Conservation (phyloP, 2,113 vertebrate species). For the Erythrolamprus reginae region DNA sequence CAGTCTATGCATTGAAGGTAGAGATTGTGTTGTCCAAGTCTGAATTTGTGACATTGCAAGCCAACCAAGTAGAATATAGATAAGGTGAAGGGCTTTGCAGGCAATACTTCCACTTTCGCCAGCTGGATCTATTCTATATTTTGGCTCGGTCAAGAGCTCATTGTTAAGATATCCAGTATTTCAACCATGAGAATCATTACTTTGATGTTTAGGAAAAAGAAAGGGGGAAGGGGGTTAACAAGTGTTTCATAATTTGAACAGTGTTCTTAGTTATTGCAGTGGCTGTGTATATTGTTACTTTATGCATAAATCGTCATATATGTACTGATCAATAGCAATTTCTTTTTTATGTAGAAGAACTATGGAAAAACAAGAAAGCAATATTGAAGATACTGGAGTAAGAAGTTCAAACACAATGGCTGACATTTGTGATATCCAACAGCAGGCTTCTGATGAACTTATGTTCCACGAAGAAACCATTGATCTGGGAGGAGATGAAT, state of each 20-base stretch:
- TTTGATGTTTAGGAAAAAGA: background rate
- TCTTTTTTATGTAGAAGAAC: constrained; percentile 36
- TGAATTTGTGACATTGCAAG: no score
- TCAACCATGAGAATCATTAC: background rate
- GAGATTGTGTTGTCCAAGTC: background rate
- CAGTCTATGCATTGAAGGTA: background rate
- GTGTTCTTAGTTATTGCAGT: background rate
- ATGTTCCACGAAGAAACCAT: constrained; percentile 86
- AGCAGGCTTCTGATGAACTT: constrained; percentile 52
- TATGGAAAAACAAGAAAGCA: constrained; percentile 72
- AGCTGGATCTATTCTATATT: background rate
- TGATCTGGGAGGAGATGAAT: constrained; percentile 81
- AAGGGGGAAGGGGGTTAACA: background rate
- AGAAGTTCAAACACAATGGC: background rate
- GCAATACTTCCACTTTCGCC: background rate
- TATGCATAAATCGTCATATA: fast-evolving
- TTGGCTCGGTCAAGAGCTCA: background rate
- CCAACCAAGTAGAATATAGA: background rate
- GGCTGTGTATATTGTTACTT: fast-evolving
- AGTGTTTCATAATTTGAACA: background rate
- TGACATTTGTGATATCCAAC: fast-evolving
- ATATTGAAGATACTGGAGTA: constrained; percentile 24
- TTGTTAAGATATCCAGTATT: background rate
- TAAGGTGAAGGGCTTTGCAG: background rate
- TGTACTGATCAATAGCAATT: background rate